Percentiles rank a stretch among this genome's conserved stretches.
Conservation (phyloP, 2,113 vertebrate species). For the Chlorodrepanis virens region DNA sequence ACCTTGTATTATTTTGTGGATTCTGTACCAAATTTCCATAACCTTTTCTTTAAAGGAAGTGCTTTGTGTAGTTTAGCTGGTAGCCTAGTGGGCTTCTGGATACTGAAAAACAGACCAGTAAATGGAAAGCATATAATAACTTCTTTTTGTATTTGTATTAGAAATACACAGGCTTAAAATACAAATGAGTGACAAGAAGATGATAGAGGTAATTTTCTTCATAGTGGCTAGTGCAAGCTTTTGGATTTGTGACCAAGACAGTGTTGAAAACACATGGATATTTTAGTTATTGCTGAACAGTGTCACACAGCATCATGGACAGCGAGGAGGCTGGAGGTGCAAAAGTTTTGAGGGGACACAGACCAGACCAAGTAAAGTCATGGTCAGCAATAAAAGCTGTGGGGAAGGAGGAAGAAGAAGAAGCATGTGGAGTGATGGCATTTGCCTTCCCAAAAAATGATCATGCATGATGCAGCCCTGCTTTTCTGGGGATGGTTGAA, state of each 20-base stretch:
- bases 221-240: not conserved
- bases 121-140: not conserved
- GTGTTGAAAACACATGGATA: not conserved
- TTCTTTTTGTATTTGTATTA: not conserved
- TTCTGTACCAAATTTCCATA: not conserved
- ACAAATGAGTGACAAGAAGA: not conserved
- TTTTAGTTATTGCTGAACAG: not conserved
- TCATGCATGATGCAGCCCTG: fast-evolving
- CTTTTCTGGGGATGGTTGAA: not conserved
- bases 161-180: not conserved
- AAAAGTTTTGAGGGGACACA: not conserved
- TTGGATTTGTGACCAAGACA: not conserved
- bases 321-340: fast-evolving
- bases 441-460: not conserved
- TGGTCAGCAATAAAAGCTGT: not conserved
- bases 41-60: not conserved
- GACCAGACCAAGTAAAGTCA: fast-evolving
- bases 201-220: not conserved
- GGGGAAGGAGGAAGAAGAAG: not conserved
- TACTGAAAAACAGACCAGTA: not conserved
- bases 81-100: not conserved
- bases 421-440: fast-evolving
- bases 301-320: not conserved
- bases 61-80: not conserved
- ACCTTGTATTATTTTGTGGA: not conserved